Conservation (phyloP, 1,140 invertebrate species). For the Phymorhynchus buccinoides region DNA sequence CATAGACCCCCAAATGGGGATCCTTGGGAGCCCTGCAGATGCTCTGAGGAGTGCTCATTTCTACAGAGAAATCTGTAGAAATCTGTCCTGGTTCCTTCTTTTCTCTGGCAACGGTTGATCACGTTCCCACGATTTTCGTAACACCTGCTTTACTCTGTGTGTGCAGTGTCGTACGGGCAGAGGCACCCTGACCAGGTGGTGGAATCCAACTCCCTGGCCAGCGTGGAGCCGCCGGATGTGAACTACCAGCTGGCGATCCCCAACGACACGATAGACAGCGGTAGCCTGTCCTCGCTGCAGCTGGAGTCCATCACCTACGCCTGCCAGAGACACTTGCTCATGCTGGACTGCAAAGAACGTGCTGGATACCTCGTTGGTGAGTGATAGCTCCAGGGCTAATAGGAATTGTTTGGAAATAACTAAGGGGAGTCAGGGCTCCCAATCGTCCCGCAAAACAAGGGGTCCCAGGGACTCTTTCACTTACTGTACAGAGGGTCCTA, state of each 20-base stretch:
- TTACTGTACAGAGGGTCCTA: too few relatives aligned
- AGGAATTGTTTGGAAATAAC: too few relatives aligned
- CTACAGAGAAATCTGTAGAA: too few relatives aligned
- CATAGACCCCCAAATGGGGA: too few relatives aligned
- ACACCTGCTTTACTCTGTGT: constrained; percentile 47
- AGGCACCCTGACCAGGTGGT: constrained; percentile 99
- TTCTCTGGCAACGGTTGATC: background rate
- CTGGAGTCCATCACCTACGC: constrained; percentile 96
- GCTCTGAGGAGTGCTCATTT: too few relatives aligned
- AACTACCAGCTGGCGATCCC: constrained; percentile 91
- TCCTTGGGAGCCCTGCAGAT: too few relatives aligned
- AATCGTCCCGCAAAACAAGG: too few relatives aligned
- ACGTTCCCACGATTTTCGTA: too few relatives aligned
- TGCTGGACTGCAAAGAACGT: constrained; percentile 89
- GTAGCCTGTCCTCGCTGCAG: constrained; percentile 94
- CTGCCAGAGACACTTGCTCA: constrained; percentile 94
- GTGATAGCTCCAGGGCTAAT: background rate
- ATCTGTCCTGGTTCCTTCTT: background rate
- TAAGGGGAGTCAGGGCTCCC: too few relatives aligned
- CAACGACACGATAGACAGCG: constrained; percentile 86
- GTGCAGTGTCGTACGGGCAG: constrained; percentile 89
- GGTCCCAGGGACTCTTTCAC: too few relatives aligned
- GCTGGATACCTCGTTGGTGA: constrained; percentile 95
- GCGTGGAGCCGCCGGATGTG: constrained; percentile 95
- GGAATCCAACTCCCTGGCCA: constrained; percentile 97